Evolutionary conservation across 2,113 vertebrate species (phyloP).

Genomic region (Pelobates fuscus): DNA sequence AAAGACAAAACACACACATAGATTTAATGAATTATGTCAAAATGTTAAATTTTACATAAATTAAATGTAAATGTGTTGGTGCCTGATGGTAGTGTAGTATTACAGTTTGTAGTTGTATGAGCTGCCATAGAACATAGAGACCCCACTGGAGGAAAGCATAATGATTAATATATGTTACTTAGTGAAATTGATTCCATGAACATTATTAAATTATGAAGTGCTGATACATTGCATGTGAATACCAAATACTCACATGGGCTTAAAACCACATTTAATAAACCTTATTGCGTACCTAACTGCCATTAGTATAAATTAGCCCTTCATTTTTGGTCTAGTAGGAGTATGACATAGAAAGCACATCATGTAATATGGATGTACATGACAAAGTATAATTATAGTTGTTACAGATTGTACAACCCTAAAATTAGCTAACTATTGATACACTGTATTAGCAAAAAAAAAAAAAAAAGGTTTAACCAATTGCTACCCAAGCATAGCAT

Average conservation of each 20-base stretch:
- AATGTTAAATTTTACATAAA: no score
- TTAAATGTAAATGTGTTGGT: no score
- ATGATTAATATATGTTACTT: no score
- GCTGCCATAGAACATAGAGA: no score
- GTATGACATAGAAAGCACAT: background rate
- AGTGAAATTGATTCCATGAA: constrained; percentile 1
- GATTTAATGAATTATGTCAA: no score
- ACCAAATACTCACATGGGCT: background rate
- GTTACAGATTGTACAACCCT: background rate
- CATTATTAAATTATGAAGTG: background rate
- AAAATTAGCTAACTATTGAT: background rate
- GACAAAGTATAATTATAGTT: background rate
- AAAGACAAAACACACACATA: no score
- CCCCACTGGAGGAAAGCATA: no score
- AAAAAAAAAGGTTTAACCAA: background rate
- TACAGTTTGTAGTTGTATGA: no score
- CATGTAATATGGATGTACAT: background rate
- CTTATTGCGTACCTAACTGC: background rate
- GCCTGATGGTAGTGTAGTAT: no score
- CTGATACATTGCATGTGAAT: background rate
- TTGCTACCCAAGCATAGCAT: background rate
- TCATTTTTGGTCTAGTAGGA: background rate
- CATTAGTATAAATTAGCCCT: background rate
- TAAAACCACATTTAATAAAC: background rate
- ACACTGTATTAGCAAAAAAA: background rate